Evolutionary conservation across 1,140 invertebrate species (phyloP).

Genomic region (Glomeris maerens): DNA sequence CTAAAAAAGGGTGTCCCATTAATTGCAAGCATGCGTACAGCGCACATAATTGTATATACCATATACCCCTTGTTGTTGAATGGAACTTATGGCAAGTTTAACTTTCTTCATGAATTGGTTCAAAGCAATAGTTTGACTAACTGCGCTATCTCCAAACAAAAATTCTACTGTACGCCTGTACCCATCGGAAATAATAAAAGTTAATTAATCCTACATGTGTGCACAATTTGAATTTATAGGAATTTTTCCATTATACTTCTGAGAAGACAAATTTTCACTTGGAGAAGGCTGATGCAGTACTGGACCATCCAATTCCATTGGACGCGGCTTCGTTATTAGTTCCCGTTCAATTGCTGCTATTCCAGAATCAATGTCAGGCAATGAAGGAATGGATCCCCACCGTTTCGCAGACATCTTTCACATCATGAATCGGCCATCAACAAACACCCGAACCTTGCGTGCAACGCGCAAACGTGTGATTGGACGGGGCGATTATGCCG

Average conservation of each 20-base stretch:
- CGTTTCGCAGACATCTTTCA: neutral
- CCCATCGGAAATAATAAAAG: no score
- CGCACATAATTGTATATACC: no score
- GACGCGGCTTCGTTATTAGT: conserved; percentile 27
- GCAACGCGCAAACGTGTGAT: no score
- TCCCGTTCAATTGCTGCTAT: conserved; percentile 30
- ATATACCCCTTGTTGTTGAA: no score
- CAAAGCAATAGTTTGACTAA: neutral
- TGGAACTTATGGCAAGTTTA: neutral
- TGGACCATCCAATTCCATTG: conserved; percentile 29
- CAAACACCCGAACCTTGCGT: no score
- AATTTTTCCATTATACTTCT: no score
- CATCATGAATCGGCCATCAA: neutral
- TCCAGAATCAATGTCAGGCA: conserved; percentile 25
- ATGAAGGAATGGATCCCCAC: conserved; percentile 28
- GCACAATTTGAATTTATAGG: no score
- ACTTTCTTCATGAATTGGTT: neutral
- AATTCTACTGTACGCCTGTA: conserved; percentile 2
- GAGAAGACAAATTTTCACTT: neutral
- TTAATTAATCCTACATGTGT: no score
- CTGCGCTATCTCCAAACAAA: neutral
- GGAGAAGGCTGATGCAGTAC: conserved; percentile 25
- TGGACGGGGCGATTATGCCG: no score
- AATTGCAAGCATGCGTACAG: no score
- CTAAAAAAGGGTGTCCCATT: no score